These are phyloP conservation scores for Apamea anceps DNA, from an alignment of 2,888 invertebrate genomes.

Conservation along the genomic window DNA sequence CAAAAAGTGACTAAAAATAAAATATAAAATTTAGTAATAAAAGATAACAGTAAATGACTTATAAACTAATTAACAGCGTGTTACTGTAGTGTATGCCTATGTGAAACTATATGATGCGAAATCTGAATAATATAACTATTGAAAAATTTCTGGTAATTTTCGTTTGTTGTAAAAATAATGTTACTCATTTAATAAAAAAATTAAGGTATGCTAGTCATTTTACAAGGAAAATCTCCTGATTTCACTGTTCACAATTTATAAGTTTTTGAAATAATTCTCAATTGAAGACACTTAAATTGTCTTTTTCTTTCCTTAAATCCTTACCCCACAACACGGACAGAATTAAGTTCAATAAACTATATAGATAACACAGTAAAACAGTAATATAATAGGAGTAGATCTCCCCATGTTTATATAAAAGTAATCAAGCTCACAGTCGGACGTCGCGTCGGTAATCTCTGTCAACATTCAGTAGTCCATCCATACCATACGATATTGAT, in stretches of 20 bases:
- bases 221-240: too few relatives aligned
- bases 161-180: too few relatives aligned
- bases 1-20: too few relatives aligned
- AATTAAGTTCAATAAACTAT: neutral
- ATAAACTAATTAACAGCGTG: too few relatives aligned
- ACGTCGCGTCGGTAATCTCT: neutral
- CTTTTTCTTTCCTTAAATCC: neutral
- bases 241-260: too few relatives aligned
- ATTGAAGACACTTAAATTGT: neutral
- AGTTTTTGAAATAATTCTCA: neutral
- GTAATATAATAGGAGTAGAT: neutral
- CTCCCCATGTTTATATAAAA: neutral
- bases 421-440: constrained; percentile 16
- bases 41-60: too few relatives aligned
- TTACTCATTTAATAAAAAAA: neutral
- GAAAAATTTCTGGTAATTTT: too few relatives aligned
- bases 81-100: too few relatives aligned
- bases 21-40: too few relatives aligned
- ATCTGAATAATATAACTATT: too few relatives aligned
- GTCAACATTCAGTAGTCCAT: neutral
- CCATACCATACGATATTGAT: constrained; percentile 15
- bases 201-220: neutral
- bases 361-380: neutral
- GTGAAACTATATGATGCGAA: too few relatives aligned
- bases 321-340: too few relatives aligned